A percentile compares a stretch with the other conserved stretches of the same genome.
These are phyloP conservation scores for Ips nitidus DNA, from an alignment of 1,140 invertebrate species.

Conservation along the genomic window DNA sequence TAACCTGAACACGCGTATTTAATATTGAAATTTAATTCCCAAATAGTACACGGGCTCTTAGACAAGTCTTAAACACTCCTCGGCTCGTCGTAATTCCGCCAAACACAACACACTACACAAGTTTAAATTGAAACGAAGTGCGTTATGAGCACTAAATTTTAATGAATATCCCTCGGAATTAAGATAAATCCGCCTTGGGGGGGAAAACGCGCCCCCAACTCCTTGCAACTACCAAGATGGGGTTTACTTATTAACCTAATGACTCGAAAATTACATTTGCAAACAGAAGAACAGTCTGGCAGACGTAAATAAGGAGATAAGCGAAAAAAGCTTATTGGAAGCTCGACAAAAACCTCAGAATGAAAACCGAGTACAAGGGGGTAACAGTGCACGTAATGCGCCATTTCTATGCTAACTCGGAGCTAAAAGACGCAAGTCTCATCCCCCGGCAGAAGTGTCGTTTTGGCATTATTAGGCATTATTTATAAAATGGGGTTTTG, in stretches of 20 bases:
- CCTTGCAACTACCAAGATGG: too few relatives aligned
- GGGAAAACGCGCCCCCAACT: too few relatives aligned
- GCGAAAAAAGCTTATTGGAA: too few relatives aligned
- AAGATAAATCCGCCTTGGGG: slow-evolving; percentile 23
- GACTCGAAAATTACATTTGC: too few relatives aligned
- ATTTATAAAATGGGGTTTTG: slow-evolving; percentile 34
- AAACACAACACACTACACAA: slow-evolving; percentile 27
- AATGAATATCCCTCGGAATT: slow-evolving; percentile 30
- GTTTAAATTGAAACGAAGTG: slow-evolving; percentile 34
- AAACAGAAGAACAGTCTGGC: too few relatives aligned
- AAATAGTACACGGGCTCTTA: too few relatives aligned
- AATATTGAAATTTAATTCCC: slow-evolving; percentile 16
- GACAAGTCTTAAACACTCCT: slow-evolving; percentile 24
- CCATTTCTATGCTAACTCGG: slow-evolving; percentile 38
- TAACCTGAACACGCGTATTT: too few relatives aligned
- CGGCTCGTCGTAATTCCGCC: slow-evolving; percentile 18
- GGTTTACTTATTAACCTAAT: too few relatives aligned
- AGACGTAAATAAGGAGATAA: too few relatives aligned
- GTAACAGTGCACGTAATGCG: slow-evolving; percentile 30
- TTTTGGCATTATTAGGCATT: slow-evolving; percentile 32
- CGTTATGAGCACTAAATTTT: slow-evolving; percentile 36
- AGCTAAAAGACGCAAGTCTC: slow-evolving; percentile 36
- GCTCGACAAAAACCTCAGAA: slow-evolving; percentile 1
- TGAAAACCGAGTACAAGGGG: slow-evolving; percentile 23
- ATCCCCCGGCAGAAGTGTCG: slow-evolving; percentile 28